Percentiles rank a stretch among this genome's conserved stretches.
phyloP scores from a whole-genome alignment of 2,797 vertebrate genomes.

The Pangasius krempfi region DNA sequence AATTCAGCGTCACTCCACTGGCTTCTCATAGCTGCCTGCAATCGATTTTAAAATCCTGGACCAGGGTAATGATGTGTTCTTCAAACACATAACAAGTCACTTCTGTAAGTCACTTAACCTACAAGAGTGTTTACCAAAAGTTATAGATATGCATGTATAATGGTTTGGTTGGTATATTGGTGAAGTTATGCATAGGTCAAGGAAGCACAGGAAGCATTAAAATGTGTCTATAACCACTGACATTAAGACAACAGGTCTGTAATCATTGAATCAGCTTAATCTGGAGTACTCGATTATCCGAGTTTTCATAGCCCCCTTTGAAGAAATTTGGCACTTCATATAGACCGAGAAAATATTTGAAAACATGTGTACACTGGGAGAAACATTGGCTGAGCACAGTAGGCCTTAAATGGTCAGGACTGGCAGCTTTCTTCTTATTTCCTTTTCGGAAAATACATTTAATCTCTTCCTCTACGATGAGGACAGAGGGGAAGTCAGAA shows the following conservation, averaged over 20 bases:
- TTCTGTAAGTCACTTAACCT: neutral
- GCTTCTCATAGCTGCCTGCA: neutral
- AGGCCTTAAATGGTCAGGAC: neutral
- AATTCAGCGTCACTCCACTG: neutral
- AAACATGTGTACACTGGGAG: neutral
- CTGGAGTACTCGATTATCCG: neutral
- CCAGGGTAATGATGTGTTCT: neutral
- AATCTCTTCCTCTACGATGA: neutral
- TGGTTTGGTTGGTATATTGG: neutral
- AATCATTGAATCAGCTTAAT: neutral
- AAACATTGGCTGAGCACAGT: neutral
- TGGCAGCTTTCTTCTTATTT: neutral
- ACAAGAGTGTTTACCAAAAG: neutral
- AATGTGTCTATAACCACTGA: neutral
- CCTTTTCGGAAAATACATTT: neutral
- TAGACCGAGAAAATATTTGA: neutral
- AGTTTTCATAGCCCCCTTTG: neutral
- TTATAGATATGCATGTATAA: neutral
- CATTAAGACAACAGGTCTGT: neutral
- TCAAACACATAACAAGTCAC: neutral
- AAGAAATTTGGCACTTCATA: neutral
- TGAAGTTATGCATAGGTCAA: neutral
- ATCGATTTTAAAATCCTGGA: neutral
- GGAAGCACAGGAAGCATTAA: neutral
- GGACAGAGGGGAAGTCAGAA: slow-evolving; percentile 8